Conservation (phyloP, 2,797 vertebrate genomes). For the Ceryle rudis region DNA sequence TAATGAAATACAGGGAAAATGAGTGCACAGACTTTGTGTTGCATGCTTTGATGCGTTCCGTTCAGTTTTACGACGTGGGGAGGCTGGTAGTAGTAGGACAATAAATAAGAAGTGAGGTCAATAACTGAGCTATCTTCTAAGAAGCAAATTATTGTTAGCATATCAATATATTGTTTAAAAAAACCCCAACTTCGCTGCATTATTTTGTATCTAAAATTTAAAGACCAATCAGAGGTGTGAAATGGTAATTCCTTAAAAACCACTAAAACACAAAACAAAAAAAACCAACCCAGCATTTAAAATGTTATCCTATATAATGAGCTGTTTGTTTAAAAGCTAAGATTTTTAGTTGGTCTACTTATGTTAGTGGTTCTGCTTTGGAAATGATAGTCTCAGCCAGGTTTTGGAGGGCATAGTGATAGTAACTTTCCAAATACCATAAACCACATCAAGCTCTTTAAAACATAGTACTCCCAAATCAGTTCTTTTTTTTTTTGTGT, state of each 20-base stretch:
- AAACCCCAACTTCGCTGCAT: not conserved
- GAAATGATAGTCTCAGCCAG: not conserved
- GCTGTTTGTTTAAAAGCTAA: not conserved
- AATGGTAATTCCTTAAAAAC: not conserved
- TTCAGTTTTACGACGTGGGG: not conserved
- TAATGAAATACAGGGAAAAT: constrained; percentile 1
- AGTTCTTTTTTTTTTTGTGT: not conserved
- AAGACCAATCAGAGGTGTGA: not conserved
- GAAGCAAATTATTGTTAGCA: not conserved
- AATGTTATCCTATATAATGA: not conserved
- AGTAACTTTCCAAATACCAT: not conserved
- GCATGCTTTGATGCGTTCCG: not conserved
- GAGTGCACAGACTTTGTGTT: not conserved
- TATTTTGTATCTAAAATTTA: not conserved
- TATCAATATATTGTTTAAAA: not conserved
- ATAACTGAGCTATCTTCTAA: not conserved
- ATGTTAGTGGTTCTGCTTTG: not conserved
- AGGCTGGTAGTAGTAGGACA: not conserved
- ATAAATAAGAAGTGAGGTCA: not conserved
- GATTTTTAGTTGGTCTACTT: not conserved
- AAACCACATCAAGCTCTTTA: not conserved
- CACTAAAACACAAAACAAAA: not conserved
- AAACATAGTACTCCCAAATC: not conserved
- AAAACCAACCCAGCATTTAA: not conserved
- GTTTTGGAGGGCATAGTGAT: not conserved